phyloP scores from a whole-genome alignment of 2,113 vertebrate genomes.

The Okapia johnstoni region DNA sequence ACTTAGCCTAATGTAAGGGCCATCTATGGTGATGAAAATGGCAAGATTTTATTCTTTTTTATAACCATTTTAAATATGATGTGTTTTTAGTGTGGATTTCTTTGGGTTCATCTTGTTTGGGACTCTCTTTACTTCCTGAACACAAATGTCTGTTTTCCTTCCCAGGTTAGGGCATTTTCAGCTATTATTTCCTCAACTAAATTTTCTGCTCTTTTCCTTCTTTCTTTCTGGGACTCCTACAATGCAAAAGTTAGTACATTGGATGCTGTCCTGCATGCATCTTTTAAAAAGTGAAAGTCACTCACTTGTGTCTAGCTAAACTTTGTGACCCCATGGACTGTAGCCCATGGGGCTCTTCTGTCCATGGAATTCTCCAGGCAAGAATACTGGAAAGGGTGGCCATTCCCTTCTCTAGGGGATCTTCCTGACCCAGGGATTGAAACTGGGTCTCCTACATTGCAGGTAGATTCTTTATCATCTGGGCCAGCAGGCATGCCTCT shows the following conservation, averaged over 20 bases:
- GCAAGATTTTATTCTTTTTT: neutral
- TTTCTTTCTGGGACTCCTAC: neutral
- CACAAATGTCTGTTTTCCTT: neutral
- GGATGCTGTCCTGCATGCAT: neutral
- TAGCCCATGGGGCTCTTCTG: neutral
- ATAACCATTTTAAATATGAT: neutral
- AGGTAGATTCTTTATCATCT: neutral
- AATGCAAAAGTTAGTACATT: neutral
- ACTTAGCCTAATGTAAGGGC: neutral
- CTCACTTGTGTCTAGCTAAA: neutral
- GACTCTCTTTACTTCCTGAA: neutral
- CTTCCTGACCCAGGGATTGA: neutral
- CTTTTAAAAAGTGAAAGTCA: neutral
- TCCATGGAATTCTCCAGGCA: neutral
- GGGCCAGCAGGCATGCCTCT: neutral
- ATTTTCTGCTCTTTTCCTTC: neutral
- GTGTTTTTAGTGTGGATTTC: neutral
- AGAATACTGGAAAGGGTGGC: neutral
- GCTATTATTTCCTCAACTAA: neutral
- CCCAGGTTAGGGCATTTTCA: neutral
- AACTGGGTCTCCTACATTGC: neutral
- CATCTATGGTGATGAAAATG: neutral
- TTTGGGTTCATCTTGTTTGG: neutral
- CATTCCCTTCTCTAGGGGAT: neutral
- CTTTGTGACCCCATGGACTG: neutral